These are phyloP conservation scores for Podarcis raffonei DNA, from an alignment of 2,113 vertebrate genomes.

Conservation along the genomic window DNA sequence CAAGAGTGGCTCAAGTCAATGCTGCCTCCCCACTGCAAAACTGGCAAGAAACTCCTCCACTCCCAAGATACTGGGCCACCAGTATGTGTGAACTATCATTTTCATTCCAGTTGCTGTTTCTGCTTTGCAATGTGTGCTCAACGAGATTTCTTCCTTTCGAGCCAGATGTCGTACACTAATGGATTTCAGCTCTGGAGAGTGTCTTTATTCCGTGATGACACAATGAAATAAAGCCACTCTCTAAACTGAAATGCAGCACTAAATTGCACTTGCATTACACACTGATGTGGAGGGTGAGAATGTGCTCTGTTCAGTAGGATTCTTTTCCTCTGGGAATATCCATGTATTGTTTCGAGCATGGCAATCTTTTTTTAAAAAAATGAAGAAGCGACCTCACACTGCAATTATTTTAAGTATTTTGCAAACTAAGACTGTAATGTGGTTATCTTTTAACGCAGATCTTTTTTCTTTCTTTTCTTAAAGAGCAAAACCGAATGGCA, in stretches of 20 bases:
- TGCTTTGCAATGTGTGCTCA: background rate
- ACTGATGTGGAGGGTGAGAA: background rate
- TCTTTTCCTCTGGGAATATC: background rate
- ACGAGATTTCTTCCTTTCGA: background rate
- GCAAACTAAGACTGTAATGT: background rate
- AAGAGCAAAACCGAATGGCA: slow-evolving; percentile 9
- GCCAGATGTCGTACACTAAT: background rate
- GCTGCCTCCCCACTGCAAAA: background rate
- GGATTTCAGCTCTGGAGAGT: background rate
- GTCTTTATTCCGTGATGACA: background rate
- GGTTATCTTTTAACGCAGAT: slow-evolving; percentile 23
- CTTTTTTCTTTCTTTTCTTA: slow-evolving; percentile 1
- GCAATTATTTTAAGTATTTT: background rate
- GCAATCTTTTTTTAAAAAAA: background rate
- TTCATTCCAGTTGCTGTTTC: background rate
- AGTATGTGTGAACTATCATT: background rate
- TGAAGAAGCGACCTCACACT: background rate
- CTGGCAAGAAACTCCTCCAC: background rate
- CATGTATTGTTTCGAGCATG: background rate
- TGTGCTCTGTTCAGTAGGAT: background rate
- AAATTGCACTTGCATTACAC: background rate
- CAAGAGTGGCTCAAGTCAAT: background rate
- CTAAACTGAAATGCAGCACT: background rate
- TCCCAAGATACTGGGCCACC: background rate
- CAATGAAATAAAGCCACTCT: background rate